Percentiles rank a stretch among this genome's conserved stretches.
Conservation (phyloP, 1,140 invertebrate species). For the Bombus impatiens region DNA sequence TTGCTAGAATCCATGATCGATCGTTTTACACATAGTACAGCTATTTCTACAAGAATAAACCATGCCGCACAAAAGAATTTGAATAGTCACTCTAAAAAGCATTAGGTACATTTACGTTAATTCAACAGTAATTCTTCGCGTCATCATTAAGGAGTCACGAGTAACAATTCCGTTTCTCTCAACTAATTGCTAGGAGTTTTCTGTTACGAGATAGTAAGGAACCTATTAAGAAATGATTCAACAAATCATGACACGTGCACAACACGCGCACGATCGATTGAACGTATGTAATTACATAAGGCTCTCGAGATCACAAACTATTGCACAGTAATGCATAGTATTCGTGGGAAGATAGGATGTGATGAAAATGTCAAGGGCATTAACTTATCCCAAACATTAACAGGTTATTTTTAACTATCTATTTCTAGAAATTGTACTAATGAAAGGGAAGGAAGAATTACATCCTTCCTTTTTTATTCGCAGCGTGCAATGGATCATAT, state of each 20-base stretch:
- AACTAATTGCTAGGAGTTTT: not conserved
- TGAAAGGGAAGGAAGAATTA: not conserved
- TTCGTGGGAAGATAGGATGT: not conserved
- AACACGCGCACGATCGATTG: conserved; percentile 33
- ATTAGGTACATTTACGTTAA: not conserved
- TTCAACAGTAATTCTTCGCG: conserved; percentile 1
- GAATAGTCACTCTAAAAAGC: not conserved
- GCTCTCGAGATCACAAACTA: not conserved
- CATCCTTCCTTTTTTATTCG: not conserved
- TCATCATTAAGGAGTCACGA: conserved; percentile 31
- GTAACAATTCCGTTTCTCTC: not conserved
- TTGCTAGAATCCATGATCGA: conserved; percentile 78
- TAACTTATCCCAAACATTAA: not conserved
- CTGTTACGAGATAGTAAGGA: not conserved
- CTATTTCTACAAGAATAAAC: not conserved
- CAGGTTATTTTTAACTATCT: not conserved
- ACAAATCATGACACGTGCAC: not conserved
- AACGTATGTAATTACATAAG: conserved; percentile 23
- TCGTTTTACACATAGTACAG: not conserved
- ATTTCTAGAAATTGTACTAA: not conserved
- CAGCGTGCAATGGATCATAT: not conserved
- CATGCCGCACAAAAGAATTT: conserved; percentile 7
- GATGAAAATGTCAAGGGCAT: conserved; percentile 27
- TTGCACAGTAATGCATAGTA: not conserved
- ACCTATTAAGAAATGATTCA: not conserved